Base-by-base conservation (phyloP, 2,113 vertebrate genomes). In the Malurus cyaneus region DNA sequence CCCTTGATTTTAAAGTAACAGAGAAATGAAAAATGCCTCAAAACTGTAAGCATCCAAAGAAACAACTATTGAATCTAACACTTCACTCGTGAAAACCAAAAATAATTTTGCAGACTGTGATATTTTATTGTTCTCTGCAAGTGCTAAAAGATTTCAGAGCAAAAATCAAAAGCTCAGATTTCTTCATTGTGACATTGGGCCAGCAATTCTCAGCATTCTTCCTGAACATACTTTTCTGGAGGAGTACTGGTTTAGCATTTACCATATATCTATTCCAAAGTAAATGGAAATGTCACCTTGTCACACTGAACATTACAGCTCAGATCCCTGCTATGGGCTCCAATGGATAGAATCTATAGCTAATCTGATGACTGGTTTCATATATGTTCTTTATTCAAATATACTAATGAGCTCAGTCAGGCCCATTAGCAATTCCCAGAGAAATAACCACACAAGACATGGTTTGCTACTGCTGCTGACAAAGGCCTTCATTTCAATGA, bases 111-210 rank as follows among this genome's bases (percentile, higher is more conserved):
- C 32, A 31, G 19, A 78, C 25, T 41, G 5, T 41, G 26, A 20
- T 13, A 3, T 10, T 71, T 65, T 49, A 18, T 64, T 49, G 14
- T 12, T 77, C 46, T 52, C 21, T 71, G 44, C 44, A 98, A 98
- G 96, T 98, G 44, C 80, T 98, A 44, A 88, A 98, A 86, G 66
- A 89, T 36, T 98, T 97, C 89, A 96, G 96, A 50, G 72, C 82
- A n/a, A 95, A 83, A 69, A 34, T 94, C 86, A 83, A 97, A 95
- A 76, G 94, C 97, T 36, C 42, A 7, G 0, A 4, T 97, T 97
- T 98, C 98, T 81, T 93, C 97, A 91, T 97, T 16, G 97, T 98
- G 88, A 80, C 93, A 15, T 81, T 98, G 67, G 96, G 96, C 5
- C 96, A 98, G 94, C 24, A 98, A 18, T 90, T 93, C 12, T 95